Evolutionary conservation across 2,888 invertebrate genomes (phyloP), one percentile per base, ranked within the genome.

Genomic region (Sinopyrophorus schimmeli): DNA sequence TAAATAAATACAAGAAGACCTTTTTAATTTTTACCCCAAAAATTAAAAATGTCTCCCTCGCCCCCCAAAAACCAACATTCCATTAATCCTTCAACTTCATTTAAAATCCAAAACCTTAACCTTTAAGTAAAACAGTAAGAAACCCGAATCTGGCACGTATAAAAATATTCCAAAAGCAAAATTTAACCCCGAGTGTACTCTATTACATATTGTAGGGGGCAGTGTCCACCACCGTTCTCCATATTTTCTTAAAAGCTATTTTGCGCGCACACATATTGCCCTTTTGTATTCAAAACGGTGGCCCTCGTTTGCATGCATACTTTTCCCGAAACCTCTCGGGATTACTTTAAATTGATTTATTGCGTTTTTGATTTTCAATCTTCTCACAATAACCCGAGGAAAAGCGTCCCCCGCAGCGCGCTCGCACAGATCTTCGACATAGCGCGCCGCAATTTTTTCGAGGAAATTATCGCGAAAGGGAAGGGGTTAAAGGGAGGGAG

Each of bases 171-270:
- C n/a, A 6, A 23, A 2, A 5, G 5, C n/a, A 3, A 24, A 1
- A 3, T 10, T 5, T 10, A 24, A 5, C 11, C 2, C n/a, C 1
- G 9, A 4, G 3, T n/a, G n/a, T n/a, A n/a, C n/a, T n/a, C n/a
- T n/a, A n/a, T n/a, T n/a, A n/a, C n/a, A 69, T 69, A 68, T 67
- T 68, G 66, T 64, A 59, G 54, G 58, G 66, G 68, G 66, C 62
- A 65, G 62, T 58, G 65, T 64, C 66, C 61, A 64, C 65, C 65
- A 62, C 59, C n/a, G n/a, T n/a, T n/a, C 63, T 69, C 70, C 70
- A 71, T 71, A 71, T 71, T 71, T 71, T 69, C 63, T 66, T 66
- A 64, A 68, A 72, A 70, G 68, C 71, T 67, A 70, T 70, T 72
- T 70, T 62, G 65, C 43, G 43, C 59, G 59, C 60, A 65, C 70